Evolutionary conservation across 2,797 vertebrate genomes (phyloP).

Genomic region (Malacoraja senta): DNA sequence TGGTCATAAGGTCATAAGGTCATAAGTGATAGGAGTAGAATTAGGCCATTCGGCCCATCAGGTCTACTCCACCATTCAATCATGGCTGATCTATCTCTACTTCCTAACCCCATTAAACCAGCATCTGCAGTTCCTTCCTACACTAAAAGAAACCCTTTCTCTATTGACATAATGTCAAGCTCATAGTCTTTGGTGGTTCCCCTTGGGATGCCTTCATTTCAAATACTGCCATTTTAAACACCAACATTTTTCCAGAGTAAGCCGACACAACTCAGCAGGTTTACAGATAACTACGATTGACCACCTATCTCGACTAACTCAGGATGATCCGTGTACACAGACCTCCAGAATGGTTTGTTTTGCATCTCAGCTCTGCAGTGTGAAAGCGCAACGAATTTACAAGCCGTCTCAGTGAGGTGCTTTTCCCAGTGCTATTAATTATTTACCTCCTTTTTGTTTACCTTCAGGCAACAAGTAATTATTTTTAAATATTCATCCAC

Average conservation of each 20-base stretch:
- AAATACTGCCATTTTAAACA: not conserved
- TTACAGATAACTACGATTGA: not conserved
- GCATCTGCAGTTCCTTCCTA: no score
- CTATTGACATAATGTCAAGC: not conserved
- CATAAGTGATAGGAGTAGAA: no score
- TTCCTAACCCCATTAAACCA: not conserved
- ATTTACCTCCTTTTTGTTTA: conserved; percentile 72
- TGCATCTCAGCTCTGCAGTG: conserved; percentile 47
- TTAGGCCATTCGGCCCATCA: no score
- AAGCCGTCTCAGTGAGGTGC: conserved; percentile 53
- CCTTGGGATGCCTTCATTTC: not conserved
- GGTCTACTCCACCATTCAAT: no score
- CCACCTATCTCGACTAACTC: not conserved
- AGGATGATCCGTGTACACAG: not conserved
- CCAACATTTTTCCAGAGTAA: conserved; percentile 47
- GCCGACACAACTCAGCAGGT: conserved; percentile 50
- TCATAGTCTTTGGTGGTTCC: not conserved
- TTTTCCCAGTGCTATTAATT: conserved; percentile 70
- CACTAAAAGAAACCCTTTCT: not conserved
- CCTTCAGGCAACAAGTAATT: conserved; percentile 72
- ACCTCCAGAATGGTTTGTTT: conserved; percentile 44
- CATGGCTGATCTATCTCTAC: no score
- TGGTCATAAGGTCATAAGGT: no score
- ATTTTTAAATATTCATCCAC: conserved; percentile 84
- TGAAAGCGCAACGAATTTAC: conserved; percentile 20